Evolutionary conservation across 2,797 vertebrate species (phyloP), one percentile per base, ranked within the genome.

Genomic region (Gymnoscopelus microlampas): DNA sequence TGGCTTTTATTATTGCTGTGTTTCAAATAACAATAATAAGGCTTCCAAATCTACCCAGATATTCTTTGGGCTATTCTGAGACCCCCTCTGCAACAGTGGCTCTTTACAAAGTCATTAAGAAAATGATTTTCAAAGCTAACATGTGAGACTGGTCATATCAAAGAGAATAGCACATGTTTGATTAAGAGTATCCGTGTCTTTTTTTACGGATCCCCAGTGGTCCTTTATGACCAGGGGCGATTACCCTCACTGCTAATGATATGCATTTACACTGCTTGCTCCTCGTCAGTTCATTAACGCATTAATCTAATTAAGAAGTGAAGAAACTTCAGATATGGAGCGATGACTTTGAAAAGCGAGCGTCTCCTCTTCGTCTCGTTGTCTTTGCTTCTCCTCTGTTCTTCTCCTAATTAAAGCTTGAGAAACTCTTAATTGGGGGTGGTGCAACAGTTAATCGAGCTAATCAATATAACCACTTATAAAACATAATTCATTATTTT

Each of bases 131-230:
- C 50, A 68, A 67, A 50, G 64, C 65, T 79, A 68, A 60, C 60
- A 55, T 56, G 57, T 65, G 50, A 50, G 57, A 71, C 15, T 44
- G 62, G 58, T 80, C 58, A 39, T 60, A 81, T 77, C 69, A 83
- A 75, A 88, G 77, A 73, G 82, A 86, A 86, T 81, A 83, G 74
- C 73, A 29, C 63, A 70, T 73, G 80, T 84, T 84, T 85, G 66
- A 87, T 84, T 78, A 78, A 80, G 77, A 75, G 60, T 73, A 66
- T 81, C 59, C 51, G 47, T 78, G 24, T 59, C 54, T 73, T 80
- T 77, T 60, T 62, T 63, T 71, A 3, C 48, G 5, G 13, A 55
- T 81, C 65, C 78, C 77, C 15, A 60, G 62, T 76, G 78, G 71
- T 77, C 66, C 12, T 64, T 51, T 51, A 44, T 85, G 71, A 77